Base-by-base conservation (phyloP, 1,140 invertebrate species). In the Zaprionus gabonicus region DNA sequence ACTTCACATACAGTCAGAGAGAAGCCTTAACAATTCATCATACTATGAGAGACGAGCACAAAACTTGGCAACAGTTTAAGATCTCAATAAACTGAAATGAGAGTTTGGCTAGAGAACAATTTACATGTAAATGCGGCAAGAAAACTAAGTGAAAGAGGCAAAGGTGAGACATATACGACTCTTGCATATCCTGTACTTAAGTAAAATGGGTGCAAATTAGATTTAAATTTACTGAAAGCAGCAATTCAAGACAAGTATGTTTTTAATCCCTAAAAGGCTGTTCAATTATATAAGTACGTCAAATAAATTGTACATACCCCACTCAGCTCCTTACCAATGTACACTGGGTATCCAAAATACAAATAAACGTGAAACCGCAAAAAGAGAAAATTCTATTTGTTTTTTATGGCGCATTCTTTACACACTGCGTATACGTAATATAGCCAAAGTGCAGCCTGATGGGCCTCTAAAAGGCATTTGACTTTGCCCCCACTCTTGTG, bases 361-460 rank as follows among this genome's bases (percentile, higher is more conserved):
- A 46, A 46, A 46, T 46, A 46, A 17, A 46, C n/a, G n/a, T 2
- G 3, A 46, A 34, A 64, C 23, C 49, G 12, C 75, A 68, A 46
- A 25, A 15, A 17, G n/a, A 63, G 23, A n/a, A 56, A 51, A 62
- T 68, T 23, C 31, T 36, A 46, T 68, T 49, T 68, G 28, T 75
- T 38, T 65, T 82, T 86, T 88, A 88, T 83, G 84, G 81, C n/a
- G 41, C 58, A 76, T 69, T 28, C 34, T 23, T 25, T 57, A 38
- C n/a, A 25, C 20, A 13, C 55, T 41, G 20, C 41, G 58, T 80
- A 90, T 75, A 78, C 75, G 78, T 90, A 84, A 88, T 90, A 88
- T 81, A 69, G 71, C 68, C 85, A 79, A 90, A 88, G 82, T 88
- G 84, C 81, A 70, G 69, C 51, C 68, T 82, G 87, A 81, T 70